Conservation (phyloP, 1,140 invertebrate genomes). For the Drosophila navojoa region DNA sequence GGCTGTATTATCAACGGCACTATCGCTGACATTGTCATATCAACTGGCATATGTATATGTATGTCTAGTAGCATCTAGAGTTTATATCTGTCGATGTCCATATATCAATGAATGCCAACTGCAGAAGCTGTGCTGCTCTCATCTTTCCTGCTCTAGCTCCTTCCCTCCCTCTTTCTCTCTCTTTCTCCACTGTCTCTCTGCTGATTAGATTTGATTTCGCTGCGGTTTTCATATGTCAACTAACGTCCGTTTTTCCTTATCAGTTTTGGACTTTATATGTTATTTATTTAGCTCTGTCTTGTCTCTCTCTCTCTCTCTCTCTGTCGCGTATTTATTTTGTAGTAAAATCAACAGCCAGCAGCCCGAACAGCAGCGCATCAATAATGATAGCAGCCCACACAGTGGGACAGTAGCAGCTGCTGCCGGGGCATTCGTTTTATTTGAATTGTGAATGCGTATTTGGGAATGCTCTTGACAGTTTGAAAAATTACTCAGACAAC, state of each 20-base stretch:
- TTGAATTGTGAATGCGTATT: conserved; percentile 10
- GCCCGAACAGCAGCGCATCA: conserved; percentile 26
- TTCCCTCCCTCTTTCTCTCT: neutral
- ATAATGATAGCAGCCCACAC: conserved; percentile 21
- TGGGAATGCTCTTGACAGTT: neutral
- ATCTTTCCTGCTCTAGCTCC: too few relatives aligned
- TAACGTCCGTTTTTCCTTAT: conserved; percentile 62
- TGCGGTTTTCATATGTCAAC: conserved; percentile 36
- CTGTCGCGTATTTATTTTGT: conserved; percentile 65
- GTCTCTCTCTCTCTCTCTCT: conserved; percentile 34
- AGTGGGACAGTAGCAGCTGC: neutral
- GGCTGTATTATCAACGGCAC: conserved; percentile 54
- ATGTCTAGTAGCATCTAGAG: conserved; percentile 19
- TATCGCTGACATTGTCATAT: conserved; percentile 48
- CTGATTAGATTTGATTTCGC: conserved; percentile 72
- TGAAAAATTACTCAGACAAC: neutral
- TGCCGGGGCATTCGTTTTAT: neutral
- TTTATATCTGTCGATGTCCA: conserved; percentile 55
- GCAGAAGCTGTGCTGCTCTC: conserved; percentile 2
- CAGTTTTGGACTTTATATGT: conserved; percentile 77
- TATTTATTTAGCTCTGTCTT: conserved; percentile 65
- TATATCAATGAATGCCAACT: conserved; percentile 39
- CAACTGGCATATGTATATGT: conserved; percentile 7
- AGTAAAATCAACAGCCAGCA: conserved; percentile 67
- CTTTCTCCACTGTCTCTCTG: conserved; percentile 27